A percentile compares a stretch with the other conserved stretches of the same genome.
phyloP scores from a whole-genome alignment of 2,113 vertebrate genomes.

The Marcusenius ussheri region DNA sequence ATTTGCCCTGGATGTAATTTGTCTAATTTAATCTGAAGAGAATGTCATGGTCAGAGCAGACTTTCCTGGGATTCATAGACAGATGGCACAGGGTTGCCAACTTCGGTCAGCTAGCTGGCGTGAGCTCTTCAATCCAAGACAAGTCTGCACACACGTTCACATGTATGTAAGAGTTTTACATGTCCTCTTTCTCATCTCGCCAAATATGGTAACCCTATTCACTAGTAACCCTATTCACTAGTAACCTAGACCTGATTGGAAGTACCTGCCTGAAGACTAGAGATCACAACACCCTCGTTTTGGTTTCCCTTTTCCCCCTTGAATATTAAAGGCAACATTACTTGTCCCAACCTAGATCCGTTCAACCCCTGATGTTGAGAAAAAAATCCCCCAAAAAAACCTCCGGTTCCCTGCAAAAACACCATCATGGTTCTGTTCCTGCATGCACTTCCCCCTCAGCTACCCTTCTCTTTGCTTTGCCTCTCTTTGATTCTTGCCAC shows the following conservation, averaged over 20 bases:
- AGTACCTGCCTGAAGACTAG: neutral
- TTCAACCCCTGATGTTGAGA: neutral
- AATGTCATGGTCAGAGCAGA: neutral
- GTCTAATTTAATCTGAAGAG: slow-evolving; percentile 1
- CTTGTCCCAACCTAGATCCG: neutral
- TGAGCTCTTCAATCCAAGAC: neutral
- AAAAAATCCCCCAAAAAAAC: neutral
- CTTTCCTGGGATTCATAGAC: neutral
- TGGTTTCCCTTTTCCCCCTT: neutral
- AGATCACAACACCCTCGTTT: neutral
- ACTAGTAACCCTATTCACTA: neutral
- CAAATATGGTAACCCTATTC: too few species aligned
- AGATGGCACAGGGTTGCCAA: neutral
- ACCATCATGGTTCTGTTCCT: neutral
- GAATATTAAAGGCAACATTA: neutral
- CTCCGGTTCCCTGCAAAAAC: neutral
- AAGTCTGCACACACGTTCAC: neutral
- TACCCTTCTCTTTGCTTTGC: neutral
- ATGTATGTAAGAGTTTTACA: too few species aligned
- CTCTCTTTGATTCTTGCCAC: neutral
- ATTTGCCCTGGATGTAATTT: slow-evolving; percentile 2
- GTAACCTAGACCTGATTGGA: neutral
- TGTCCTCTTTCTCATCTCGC: too few species aligned
- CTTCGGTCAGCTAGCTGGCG: neutral
- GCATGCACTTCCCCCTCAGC: neutral